These are phyloP conservation scores for Ganaspis sp. DNA, from an alignment of 1,140 invertebrate genomes.

Conservation along the genomic window DNA sequence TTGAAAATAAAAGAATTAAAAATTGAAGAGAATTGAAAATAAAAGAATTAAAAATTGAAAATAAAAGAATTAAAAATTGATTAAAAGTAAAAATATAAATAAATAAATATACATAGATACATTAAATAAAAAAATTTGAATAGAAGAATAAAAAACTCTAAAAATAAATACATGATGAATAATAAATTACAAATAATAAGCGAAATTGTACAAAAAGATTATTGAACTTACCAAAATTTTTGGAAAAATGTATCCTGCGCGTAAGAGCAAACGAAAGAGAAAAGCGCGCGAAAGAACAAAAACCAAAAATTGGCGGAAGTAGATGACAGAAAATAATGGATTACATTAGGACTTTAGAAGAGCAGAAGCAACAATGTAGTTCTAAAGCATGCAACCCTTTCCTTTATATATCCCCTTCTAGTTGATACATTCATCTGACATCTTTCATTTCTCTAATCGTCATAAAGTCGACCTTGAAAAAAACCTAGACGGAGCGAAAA, in stretches of 20 bases:
- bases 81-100: too few relatives aligned
- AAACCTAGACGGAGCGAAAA: not conserved
- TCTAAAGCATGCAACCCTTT: constrained; percentile 21
- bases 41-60: too few relatives aligned
- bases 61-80: too few relatives aligned
- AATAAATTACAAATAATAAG: too few relatives aligned
- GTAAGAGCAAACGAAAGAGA: too few relatives aligned
- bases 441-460: not conserved
- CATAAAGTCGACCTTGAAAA: constrained; percentile 15
- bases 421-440: constrained; percentile 3
- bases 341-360: constrained; percentile 1
- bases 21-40: too few relatives aligned
- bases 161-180: too few relatives aligned
- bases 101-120: too few relatives aligned
- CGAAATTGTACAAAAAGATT: too few relatives aligned
- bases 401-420: constrained; percentile 21
- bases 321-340: not conserved
- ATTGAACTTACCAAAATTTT: not conserved
- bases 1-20: too few relatives aligned
- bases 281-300: not conserved
- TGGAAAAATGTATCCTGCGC: not conserved
- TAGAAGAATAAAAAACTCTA: too few relatives aligned
- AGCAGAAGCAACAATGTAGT: constrained; percentile 5
- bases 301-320: not conserved
- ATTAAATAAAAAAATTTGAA: too few relatives aligned